Evolutionary conservation across 2,113 vertebrate species (phyloP).

Genomic region (Puffinus mauretanicus): DNA sequence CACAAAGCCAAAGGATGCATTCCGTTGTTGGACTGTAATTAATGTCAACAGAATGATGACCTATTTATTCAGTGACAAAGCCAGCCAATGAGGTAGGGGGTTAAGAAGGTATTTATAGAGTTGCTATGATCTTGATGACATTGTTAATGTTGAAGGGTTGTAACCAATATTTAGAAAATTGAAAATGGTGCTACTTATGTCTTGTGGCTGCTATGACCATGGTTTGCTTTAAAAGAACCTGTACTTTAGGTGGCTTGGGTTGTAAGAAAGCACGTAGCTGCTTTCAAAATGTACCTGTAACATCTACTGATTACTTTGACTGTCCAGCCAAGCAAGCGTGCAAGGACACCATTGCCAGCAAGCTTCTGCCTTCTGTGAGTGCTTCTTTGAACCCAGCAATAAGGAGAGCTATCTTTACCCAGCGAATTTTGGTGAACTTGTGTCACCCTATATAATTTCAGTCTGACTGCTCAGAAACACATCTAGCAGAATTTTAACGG

Average conservation of each 20-base stretch:
- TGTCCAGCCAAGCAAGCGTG: rapidly evolving
- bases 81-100: background rate
- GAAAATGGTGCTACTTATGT: background rate
- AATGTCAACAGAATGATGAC: background rate
- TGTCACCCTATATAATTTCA: rapidly evolving
- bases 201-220: background rate
- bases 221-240: background rate
- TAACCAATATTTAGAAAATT: background rate
- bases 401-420: background rate
- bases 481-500: background rate
- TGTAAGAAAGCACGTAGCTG: background rate
- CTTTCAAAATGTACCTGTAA: background rate
- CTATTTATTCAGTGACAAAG: background rate
- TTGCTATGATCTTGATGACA: background rate
- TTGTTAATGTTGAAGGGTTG: background rate
- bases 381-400: background rate
- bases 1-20: background rate
- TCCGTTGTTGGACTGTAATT: background rate
- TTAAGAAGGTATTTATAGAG: background rate
- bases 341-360: background rate
- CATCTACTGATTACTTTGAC: background rate
- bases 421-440: background rate
- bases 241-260: background rate
- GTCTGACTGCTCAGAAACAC: background rate
- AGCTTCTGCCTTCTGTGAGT: background rate